Base-by-base conservation (phyloP, 37 sponge, comb jelly and placozoan genomes). In the Amphimedon queenslandica region DNA sequence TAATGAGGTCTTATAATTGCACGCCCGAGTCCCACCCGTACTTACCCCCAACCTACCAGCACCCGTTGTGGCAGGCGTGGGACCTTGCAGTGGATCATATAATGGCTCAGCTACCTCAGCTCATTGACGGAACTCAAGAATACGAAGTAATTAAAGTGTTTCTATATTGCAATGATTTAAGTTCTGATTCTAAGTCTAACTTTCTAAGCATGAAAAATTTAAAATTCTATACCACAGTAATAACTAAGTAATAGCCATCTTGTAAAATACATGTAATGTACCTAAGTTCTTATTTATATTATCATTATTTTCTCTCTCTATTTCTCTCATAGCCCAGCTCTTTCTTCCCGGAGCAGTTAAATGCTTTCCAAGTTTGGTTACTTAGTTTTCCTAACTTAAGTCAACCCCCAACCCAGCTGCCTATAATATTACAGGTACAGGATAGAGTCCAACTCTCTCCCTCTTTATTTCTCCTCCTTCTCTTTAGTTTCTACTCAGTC, bases 351-450 rank as follows among this genome's bases (percentile, higher is more conserved):
- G 90, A 99, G 30, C 99, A 99, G 77, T 79, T 99, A 72, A 76
- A 83, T 33, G 93, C 93, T 10, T 99, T 99, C 61, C 88, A 92
- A 32, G 93, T 95, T 21, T 96, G 96, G 90, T 84, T 96, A n/a
- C 47, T 80, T 8, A 84, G 80, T 37, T 76, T 88, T 13, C 60
- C 79, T 2, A 65, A 89, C 3, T 41, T 39, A 18, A 32, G 35
- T 41, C 71, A 34, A 0, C 92, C 88, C 4, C 96, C 96, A 0
- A 72, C 92, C 55, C 96, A 99, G 64, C 87, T 99, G 3, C 99
- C 99, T 0, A 93, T 99, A 23, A 82, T 99, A 31, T 71, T 98
- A 23, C 98, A 97, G 94, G 96, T 96, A 64, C 13, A 47, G 42
- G 13, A 65, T 29, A 33, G 28, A n/a, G 18, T 20, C 73, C 43